These are phyloP conservation scores for Rallus limicola DNA, from an alignment of 2,113 vertebrate genomes.

Conservation along the genomic window DNA sequence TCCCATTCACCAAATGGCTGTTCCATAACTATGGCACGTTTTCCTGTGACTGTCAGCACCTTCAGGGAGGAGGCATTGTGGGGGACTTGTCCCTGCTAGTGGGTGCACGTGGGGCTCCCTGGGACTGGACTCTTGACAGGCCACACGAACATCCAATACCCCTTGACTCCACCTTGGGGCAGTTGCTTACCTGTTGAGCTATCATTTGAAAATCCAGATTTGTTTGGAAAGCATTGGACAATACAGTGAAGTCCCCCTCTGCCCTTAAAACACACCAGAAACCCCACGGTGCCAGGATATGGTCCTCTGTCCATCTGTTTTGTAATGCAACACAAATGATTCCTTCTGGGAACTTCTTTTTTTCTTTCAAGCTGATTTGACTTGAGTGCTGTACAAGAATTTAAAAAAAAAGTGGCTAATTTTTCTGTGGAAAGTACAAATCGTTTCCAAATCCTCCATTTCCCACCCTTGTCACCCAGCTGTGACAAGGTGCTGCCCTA, in stretches of 20 bases:
- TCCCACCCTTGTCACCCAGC: not conserved
- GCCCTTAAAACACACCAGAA: not conserved
- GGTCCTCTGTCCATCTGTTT: not conserved
- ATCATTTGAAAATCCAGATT: not conserved
- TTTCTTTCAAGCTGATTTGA: not conserved
- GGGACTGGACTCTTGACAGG: not conserved
- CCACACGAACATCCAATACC: rapidly evolving
- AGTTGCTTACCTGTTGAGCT: not conserved
- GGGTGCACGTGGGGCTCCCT: not conserved
- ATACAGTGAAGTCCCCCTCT: not conserved
- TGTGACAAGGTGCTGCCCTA: not conserved
- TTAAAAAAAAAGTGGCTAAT: not conserved
- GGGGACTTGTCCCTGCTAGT: not conserved
- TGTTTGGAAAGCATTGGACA: not conserved
- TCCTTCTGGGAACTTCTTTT: not conserved
- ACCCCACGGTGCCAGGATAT: rapidly evolving
- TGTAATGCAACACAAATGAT: not conserved
- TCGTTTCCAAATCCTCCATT: not conserved
- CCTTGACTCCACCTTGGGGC: no score
- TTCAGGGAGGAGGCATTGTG: not conserved
- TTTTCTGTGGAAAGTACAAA: not conserved
- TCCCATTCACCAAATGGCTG: not conserved
- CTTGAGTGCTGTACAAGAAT: not conserved
- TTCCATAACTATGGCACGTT: no score
- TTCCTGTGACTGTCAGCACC: rapidly evolving